Evolutionary conservation across 2,113 vertebrate species (phyloP).

Genomic region (Microcebus murinus): DNA sequence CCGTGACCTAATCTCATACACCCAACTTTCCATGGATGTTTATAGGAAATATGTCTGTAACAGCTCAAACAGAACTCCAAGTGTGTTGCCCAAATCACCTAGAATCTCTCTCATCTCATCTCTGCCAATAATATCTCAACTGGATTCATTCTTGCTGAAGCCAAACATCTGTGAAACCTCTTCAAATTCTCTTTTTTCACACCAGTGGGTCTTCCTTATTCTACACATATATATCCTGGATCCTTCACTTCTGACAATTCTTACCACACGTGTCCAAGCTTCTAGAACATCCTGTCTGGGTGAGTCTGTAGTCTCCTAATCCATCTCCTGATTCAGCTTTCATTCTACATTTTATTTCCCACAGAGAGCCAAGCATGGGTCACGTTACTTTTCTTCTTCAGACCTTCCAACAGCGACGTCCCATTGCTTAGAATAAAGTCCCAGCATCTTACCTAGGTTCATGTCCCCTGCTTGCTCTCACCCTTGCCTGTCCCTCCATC

Average conservation of each 20-base stretch:
- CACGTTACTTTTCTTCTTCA: too few relatives aligned
- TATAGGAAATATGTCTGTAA: neutral
- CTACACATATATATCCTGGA: neutral
- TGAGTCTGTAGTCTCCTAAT: neutral
- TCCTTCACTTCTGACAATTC: neutral
- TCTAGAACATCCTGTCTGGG: neutral
- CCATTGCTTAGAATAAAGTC: too few relatives aligned
- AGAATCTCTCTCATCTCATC: neutral
- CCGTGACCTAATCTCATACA: neutral
- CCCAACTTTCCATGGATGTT: neutral
- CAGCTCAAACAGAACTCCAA: neutral
- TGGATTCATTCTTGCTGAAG: neutral
- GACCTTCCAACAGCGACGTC: neutral
- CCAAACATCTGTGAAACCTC: neutral
- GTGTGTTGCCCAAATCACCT: neutral
- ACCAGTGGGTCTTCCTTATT: neutral
- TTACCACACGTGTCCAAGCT: neutral
- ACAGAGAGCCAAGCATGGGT: neutral
- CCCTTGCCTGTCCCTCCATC: neutral
- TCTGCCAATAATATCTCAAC: neutral
- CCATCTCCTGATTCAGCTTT: too few relatives aligned
- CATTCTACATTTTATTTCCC: neutral
- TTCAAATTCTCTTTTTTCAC: neutral
- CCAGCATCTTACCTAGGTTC: neutral
- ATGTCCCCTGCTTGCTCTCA: neutral